Base-by-base conservation (phyloP, 1,140 invertebrate genomes). In the Magallana gigas region DNA sequence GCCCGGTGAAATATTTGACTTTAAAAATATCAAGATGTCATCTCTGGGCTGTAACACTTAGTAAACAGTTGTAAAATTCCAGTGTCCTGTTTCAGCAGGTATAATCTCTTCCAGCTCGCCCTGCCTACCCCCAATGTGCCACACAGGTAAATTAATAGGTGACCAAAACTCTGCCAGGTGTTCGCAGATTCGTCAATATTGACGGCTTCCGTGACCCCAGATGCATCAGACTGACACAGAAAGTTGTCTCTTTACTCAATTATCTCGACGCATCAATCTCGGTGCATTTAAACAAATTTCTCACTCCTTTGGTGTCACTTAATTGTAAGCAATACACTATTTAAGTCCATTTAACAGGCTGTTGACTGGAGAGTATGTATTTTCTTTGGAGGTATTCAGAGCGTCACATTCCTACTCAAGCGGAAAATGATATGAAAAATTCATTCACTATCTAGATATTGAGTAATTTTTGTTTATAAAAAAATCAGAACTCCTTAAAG, bases 381-480 rank as follows among this genome's bases (percentile, higher is more conserved):
- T 76, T 29, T 29, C 23, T 76, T 18, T 76, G 23, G 11, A 76
- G 68, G 14, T 29, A 76, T 76, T 76, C 23, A 36, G 68, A 12
- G 11, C 68, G 68, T 76, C 23, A 29, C 68, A 29, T 36, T 76
- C 23, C 68, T 76, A 76, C 23, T 76, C 68, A 76, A 29, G 68
- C 36, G 68, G 68, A 76, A 76, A 76, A 76, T 76, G 23, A 62
- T 62, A 62, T 62, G 68, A 76, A 76, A 76, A 76, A 76, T 76
- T 76, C 8, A 71, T 71, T 71, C 23, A 76, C 29, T 29, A 0
- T 48, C 36, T 48, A 48, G 36, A 48, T 48, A 5, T 5, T 2
- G 11, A 36, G 29, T 29, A 76, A 29, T 29, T 76, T 18, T 76
- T 23, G 23, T 23, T 23, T 29, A 76, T 11, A 8, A 29, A 64